Evolutionary conservation across 2,797 vertebrate species (phyloP).

Genomic region (Acrocephalus scirpaceus): DNA sequence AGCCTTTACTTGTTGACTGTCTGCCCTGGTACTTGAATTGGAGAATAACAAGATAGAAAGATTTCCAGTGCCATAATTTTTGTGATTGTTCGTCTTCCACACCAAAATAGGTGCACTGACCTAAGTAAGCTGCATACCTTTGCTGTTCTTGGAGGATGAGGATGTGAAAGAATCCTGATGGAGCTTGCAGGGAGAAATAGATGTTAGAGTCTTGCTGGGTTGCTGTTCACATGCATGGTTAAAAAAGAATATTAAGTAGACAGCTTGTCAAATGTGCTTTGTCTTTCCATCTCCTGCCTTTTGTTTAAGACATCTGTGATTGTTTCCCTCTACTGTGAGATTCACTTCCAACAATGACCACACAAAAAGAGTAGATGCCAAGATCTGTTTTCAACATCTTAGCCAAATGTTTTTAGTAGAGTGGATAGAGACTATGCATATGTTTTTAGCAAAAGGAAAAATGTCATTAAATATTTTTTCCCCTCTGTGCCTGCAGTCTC

Average conservation of each 20-base stretch:
- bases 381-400: not conserved
- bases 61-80: not conserved
- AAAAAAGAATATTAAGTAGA: not conserved
- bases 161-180: not conserved
- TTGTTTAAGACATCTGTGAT: not conserved
- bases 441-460: slow-evolving; percentile 2
- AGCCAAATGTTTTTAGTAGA: not conserved
- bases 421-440: not conserved
- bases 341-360: not conserved
- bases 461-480: not conserved
- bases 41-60: not conserved
- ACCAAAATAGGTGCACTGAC: slow-evolving; percentile 5
- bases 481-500: not conserved
- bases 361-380: not conserved
- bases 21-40: not conserved
- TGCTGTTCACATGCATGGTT: not conserved
- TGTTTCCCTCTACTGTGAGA: not conserved
- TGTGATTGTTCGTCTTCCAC: not conserved
- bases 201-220: not conserved
- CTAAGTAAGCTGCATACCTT: slow-evolving; percentile 30
- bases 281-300: not conserved
- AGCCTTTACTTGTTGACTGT: not conserved
- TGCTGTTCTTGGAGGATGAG: not conserved
- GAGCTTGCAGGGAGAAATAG: not conserved
- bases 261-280: not conserved